Percentiles rank a stretch among this genome's conserved stretches.
phyloP scores from a whole-genome alignment of 2,888 invertebrate species.

The Andrena praecox region DNA sequence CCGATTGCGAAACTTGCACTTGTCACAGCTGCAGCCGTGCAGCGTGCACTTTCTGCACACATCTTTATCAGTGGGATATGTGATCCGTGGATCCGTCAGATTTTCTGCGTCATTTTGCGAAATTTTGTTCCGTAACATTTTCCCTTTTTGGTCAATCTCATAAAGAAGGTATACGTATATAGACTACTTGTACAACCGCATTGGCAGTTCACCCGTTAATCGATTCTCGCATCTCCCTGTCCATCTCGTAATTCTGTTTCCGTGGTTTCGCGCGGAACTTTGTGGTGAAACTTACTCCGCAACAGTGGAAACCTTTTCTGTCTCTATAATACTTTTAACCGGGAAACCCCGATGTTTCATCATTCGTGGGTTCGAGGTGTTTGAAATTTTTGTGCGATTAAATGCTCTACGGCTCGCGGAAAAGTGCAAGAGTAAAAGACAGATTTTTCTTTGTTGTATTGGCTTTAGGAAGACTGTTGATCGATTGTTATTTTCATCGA shows the following conservation, averaged over 20 bases:
- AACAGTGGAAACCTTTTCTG: slow-evolving; percentile 79
- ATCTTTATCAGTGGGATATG: too few species aligned
- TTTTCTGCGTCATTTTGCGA: too few species aligned
- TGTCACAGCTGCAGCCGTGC: too few species aligned
- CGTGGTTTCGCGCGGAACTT: slow-evolving; percentile 73
- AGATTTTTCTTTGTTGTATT: not conserved
- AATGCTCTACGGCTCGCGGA: not conserved
- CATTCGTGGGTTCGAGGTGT: not conserved
- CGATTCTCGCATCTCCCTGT: slow-evolving; percentile 71
- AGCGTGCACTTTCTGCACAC: too few species aligned
- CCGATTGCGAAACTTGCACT: too few species aligned
- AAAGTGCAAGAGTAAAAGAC: too few species aligned
- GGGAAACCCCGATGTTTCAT: not conserved
- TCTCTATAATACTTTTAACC: slow-evolving; percentile 66
- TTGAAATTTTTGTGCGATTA: slow-evolving; percentile 1
- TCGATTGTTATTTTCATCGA: not conserved
- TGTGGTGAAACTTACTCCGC: slow-evolving; percentile 77
- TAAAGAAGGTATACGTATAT: slow-evolving; percentile 32
- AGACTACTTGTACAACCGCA: slow-evolving; percentile 72
- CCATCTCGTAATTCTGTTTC: slow-evolving; percentile 76
- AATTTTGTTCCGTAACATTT: slow-evolving; percentile 27
- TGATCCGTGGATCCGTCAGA: too few species aligned
- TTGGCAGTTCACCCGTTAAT: slow-evolving; percentile 78
- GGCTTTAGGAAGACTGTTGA: not conserved
- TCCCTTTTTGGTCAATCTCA: slow-evolving; percentile 11